These are phyloP conservation scores for Parazoanthus swiftii DNA, from an alignment of 92 coral and sea anemone species.

Conservation along the genomic window DNA sequence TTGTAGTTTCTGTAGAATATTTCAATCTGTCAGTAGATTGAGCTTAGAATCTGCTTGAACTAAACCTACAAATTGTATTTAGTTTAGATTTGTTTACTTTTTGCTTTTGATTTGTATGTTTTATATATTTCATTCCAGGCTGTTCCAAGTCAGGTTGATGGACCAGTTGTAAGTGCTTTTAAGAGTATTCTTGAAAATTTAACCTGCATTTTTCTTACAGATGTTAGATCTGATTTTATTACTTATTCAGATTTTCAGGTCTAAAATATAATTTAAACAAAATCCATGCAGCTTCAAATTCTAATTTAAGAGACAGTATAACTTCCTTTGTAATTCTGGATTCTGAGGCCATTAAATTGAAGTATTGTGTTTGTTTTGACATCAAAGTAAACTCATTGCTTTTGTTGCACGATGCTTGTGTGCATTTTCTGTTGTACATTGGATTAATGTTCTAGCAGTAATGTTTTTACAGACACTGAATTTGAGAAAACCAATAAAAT, in stretches of 20 bases:
- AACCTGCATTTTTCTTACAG: neutral
- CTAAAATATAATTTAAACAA: neutral
- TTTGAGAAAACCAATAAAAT: constrained; percentile 25
- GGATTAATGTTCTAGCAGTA: constrained; percentile 3
- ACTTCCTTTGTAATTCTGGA: neutral
- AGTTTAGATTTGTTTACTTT: neutral
- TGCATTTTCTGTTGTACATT: neutral
- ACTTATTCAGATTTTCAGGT: neutral
- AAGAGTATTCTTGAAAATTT: neutral
- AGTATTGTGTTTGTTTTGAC: constrained; percentile 7
- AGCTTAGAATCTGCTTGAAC: neutral
- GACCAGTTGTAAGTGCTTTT: constrained; percentile 48
- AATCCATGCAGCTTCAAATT: neutral
- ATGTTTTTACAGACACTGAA: constrained; percentile 4
- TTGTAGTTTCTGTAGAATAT: neutral
- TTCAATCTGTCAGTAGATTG: neutral
- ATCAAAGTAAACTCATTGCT: neutral
- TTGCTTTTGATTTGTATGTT: constrained; percentile 10
- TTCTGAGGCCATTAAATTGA: neutral
- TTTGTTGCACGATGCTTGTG: neutral
- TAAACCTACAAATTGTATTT: constrained; percentile 3
- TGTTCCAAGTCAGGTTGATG: constrained; percentile 48
- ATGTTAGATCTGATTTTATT: neutral
- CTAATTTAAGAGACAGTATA: neutral
- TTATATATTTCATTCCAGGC: constrained; percentile 24